Conservation (phyloP, 2,888 invertebrate species). For the Quadroppia sp. region DNA sequence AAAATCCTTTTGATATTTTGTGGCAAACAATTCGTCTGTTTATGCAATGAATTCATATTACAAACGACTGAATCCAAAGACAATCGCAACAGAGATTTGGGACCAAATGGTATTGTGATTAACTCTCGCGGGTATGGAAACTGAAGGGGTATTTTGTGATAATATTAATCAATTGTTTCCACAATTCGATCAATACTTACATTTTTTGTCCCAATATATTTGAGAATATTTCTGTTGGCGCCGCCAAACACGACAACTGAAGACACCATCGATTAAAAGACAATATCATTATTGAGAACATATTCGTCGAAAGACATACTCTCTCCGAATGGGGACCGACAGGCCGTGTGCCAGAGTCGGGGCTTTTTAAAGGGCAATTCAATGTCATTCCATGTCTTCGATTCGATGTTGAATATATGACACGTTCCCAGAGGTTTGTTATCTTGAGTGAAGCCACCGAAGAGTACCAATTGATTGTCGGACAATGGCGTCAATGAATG, state of each 20-base stretch:
- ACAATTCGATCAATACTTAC: neutral
- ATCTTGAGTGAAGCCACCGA: constrained; percentile 49
- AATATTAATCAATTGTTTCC: neutral
- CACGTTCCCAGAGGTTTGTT: constrained; percentile 50
- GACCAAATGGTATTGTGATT: constrained; percentile 26
- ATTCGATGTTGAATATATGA: constrained; percentile 51
- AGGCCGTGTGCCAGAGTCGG: constrained; percentile 53
- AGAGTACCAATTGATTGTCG: constrained; percentile 50
- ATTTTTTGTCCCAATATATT: neutral
- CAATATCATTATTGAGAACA: neutral
- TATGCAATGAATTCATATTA: neutral
- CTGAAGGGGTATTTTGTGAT: too few relatives aligned
- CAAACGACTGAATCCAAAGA: constrained; percentile 2
- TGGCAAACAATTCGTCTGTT: constrained; percentile 24
- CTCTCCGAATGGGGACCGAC: constrained; percentile 46
- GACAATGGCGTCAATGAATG: constrained; percentile 51
- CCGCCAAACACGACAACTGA: constrained; percentile 53
- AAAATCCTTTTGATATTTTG: constrained; percentile 27
- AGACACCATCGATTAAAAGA: too few relatives aligned
- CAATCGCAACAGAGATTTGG: constrained; percentile 38
- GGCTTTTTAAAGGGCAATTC: constrained; percentile 49
- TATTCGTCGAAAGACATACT: constrained; percentile 13
- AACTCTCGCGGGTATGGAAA: constrained; percentile 28
- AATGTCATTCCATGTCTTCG: constrained; percentile 50
- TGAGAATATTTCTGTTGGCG: constrained; percentile 51